phyloP scores from a whole-genome alignment of 2,888 invertebrate species.

The Cosmorhoe ocellata region DNA sequence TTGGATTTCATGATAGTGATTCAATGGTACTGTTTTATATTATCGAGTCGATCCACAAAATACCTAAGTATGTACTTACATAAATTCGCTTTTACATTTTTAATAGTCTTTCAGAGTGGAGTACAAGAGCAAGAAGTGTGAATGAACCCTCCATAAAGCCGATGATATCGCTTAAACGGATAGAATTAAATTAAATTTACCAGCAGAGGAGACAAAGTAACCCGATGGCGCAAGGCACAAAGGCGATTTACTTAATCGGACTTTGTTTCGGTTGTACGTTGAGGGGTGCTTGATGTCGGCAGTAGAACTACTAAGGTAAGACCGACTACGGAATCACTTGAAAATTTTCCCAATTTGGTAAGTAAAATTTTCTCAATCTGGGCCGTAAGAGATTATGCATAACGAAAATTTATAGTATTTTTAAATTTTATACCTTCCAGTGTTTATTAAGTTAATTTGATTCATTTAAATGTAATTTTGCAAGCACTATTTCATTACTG shows the following conservation, averaged over 20 bases:
- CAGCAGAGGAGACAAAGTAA: conserved; percentile 38
- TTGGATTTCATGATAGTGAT: neutral
- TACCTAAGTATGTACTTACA: too few species aligned
- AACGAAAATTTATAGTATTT: too few species aligned
- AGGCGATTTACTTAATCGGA: conserved; percentile 63
- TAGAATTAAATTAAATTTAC: conserved; percentile 34
- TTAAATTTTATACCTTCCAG: too few species aligned
- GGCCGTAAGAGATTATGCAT: too few species aligned
- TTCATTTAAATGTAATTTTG: too few species aligned
- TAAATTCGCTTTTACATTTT: neutral
- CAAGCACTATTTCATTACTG: too few species aligned
- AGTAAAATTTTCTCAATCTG: too few species aligned
- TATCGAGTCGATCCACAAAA: too few species aligned
- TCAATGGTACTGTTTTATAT: neutral
- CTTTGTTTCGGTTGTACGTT: conserved; percentile 46
- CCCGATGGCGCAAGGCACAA: conserved; percentile 48
- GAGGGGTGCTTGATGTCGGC: conserved; percentile 2
- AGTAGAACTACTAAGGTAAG: neutral
- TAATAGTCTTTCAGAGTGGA: neutral
- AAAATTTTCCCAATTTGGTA: too few species aligned
- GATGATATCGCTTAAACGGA: conserved; percentile 22
- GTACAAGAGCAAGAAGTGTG: conserved; percentile 10
- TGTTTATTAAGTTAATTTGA: too few species aligned
- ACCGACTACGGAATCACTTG: too few species aligned
- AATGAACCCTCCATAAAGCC: conserved; percentile 25